Evolutionary conservation across 2,113 vertebrate species (phyloP).

Genomic region (Myiozetetes cayanensis): DNA sequence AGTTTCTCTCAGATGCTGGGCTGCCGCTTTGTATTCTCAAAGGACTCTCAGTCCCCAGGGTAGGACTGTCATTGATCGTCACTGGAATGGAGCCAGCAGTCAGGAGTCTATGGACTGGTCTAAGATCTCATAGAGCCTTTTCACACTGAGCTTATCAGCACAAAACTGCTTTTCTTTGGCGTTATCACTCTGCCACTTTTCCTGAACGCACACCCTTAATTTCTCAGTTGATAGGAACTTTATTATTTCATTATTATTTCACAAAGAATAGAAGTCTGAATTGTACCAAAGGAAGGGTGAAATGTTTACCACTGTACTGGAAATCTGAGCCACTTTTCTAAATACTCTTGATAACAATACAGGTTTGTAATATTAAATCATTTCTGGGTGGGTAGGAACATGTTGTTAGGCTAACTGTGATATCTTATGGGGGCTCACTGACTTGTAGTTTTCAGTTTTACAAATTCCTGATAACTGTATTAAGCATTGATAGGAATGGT

Average conservation of each 20-base stretch:
- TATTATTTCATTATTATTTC: conserved; percentile 57
- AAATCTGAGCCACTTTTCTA: conserved; percentile 20
- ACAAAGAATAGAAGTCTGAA: conserved; percentile 40
- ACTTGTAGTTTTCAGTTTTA: neutral
- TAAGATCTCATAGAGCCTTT: neutral
- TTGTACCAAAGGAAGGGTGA: conserved; percentile 64
- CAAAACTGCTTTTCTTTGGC: conserved; percentile 30
- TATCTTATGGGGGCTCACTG: neutral
- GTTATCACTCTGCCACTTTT: conserved; percentile 9
- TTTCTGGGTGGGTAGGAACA: conserved; percentile 29
- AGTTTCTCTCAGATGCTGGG: neutral
- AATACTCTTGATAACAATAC: conserved; percentile 21
- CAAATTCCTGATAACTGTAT: neutral
- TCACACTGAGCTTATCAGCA: conserved; percentile 37
- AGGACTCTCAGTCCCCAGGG: neutral
- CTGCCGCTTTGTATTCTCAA: neutral
- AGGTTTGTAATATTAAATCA: conserved; percentile 33
- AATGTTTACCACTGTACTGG: conserved; percentile 35
- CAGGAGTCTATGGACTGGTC: neutral
- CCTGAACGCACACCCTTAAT: conserved; percentile 57
- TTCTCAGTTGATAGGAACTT: conserved; percentile 57
- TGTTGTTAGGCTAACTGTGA: neutral
- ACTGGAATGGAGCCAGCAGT: neutral
- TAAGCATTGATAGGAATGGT: neutral
- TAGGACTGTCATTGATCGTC: neutral